These are phyloP conservation scores for Acleris laterana DNA, from an alignment of 2,888 invertebrate genomes.

Conservation along the genomic window DNA sequence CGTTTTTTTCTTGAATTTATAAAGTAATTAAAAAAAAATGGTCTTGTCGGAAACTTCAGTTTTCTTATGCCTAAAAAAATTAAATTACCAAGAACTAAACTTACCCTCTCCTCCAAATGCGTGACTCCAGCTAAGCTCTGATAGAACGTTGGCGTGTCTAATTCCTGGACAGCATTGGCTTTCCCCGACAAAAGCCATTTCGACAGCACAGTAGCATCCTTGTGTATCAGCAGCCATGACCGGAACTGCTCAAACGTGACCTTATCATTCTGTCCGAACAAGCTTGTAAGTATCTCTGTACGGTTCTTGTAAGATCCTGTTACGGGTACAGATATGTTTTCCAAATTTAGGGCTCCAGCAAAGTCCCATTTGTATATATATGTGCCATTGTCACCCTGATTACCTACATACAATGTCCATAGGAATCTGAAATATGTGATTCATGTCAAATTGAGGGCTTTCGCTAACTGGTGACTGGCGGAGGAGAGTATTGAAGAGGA, in stretches of 20 bases:
- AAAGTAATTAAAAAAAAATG: too few relatives aligned
- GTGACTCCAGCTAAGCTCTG: slow-evolving; percentile 97
- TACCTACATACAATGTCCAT: slow-evolving; percentile 94
- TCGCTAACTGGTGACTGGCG: too few relatives aligned
- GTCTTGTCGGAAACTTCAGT: too few relatives aligned
- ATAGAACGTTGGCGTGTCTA: slow-evolving; percentile 95
- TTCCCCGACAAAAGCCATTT: slow-evolving; percentile 92
- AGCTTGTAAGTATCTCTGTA: slow-evolving; percentile 68
- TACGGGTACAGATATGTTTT: slow-evolving; percentile 74
- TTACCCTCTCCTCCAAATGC: slow-evolving; percentile 91
- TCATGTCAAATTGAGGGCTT: not conserved
- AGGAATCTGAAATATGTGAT: slow-evolving; percentile 85
- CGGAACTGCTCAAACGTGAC: slow-evolving; percentile 90
- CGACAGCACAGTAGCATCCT: slow-evolving; percentile 90
- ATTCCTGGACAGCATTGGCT: slow-evolving; percentile 90
- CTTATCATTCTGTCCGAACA: slow-evolving; percentile 74
- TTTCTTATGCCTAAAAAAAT: too few relatives aligned
- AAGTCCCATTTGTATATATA: slow-evolving; percentile 91
- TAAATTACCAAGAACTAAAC: slow-evolving; percentile 45
- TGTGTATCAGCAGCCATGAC: slow-evolving; percentile 90
- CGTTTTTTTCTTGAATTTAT: too few relatives aligned
- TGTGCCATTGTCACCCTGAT: slow-evolving; percentile 86
- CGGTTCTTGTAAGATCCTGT: slow-evolving; percentile 59
- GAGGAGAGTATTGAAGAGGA: too few relatives aligned
- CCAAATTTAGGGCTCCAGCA: slow-evolving; percentile 85